Conservation (phyloP, 2,797 vertebrate genomes). For the Crypturellus tataupa region DNA sequence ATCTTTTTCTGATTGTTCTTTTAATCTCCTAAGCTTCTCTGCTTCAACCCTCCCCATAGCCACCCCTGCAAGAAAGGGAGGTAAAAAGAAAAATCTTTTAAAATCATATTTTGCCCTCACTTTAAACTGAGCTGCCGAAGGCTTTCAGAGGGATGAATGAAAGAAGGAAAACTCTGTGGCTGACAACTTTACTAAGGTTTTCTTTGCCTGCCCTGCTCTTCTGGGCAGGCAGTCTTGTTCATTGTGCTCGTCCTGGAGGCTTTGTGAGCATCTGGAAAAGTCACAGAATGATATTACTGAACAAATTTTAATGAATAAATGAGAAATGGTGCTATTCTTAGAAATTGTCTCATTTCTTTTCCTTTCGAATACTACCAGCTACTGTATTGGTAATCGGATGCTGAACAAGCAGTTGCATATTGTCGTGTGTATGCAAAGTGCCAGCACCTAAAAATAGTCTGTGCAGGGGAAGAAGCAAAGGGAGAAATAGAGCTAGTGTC, state of each 20-base stretch:
- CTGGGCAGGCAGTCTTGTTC: background rate
- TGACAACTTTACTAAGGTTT: background rate
- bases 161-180: background rate
- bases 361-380: background rate
- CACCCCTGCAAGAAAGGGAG: too few species aligned
- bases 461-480: background rate
- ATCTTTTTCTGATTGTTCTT: background rate
- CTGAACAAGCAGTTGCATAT: background rate
- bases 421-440: background rate
- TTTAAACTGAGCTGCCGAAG: background rate
- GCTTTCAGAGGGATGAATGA: background rate
- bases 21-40: background rate
- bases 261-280: background rate
- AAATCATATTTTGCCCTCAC: background rate
- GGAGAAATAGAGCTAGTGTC: background rate
- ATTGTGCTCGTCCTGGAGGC: background rate
- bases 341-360: background rate
- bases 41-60: background rate
- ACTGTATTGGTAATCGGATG: background rate
- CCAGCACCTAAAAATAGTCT: background rate
- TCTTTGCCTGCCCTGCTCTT: background rate
- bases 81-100: too few species aligned
- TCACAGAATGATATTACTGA: background rate
- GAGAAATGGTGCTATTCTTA: background rate
- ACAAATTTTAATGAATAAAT: background rate